Evolutionary conservation across 1,140 invertebrate genomes (phyloP), one percentile per base, ranked within the genome.

Genomic region (Ceratosolen solmsi): DNA sequence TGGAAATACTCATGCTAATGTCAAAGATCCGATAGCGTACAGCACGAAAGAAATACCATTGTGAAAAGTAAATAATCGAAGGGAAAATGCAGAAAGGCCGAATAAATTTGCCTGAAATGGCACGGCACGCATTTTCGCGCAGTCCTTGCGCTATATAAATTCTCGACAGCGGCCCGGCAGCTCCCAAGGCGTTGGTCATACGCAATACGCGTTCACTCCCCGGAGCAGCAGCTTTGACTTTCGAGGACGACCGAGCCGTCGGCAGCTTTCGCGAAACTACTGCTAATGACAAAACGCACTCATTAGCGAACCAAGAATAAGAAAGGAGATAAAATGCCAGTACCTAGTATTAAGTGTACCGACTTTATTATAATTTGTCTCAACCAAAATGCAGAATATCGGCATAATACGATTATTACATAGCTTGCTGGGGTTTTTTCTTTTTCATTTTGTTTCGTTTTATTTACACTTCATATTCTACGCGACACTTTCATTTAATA

Each of bases 261-360:
- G n/a, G 51, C 77, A 38, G 51, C 27, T 54, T 22, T 46, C 58
- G 38, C 15, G 30, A 58, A 49, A 60, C 41, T 2, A 22, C 13
- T 51, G 51, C 80, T 76, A 82, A 82, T 77, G 80, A 82, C 80
- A 70, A 82, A 82, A 82, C 65, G 80, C 74, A 60, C 65, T 71
- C 74, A 82, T 82, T 82, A 82, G 27, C 80, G 33, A 46, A 46
- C 3, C 9, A 20, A 36, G 22, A 9, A 25, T 30, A 22, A 51
- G 20, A 68, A 20, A 56, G 58, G 33, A 76, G 25, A 30, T 41
- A 30, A 54, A 79, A 51, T 22, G 30, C 2, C 22, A 63, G 25
- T 7, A 27, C 15, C 36, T 76, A 27, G 54, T 75, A 76, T 63
- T 81, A 76, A 58, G 63, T 81, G 70, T 60, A 71, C 80, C 73